These are phyloP conservation scores for Pherbina coryleti DNA, from an alignment of 2,888 invertebrate genomes.

Conservation along the genomic window DNA sequence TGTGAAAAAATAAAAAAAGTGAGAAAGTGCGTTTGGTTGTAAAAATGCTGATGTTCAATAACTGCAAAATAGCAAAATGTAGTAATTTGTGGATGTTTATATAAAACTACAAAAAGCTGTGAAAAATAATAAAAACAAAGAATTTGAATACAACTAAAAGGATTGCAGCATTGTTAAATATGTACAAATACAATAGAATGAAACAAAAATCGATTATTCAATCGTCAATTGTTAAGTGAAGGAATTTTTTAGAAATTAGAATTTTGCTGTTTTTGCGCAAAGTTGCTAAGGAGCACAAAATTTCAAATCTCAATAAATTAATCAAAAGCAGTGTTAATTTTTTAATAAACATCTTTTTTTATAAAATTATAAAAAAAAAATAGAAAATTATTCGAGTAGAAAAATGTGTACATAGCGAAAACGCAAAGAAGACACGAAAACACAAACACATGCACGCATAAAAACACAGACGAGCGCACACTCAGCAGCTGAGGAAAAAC, in stretches of 20 bases:
- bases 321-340: too few relatives aligned
- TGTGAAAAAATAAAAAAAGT: not conserved
- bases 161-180: not conserved
- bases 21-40: not conserved
- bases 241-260: not conserved
- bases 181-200: not conserved
- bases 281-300: slow-evolving; percentile 29
- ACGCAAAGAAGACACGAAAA: slow-evolving; percentile 46
- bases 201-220: slow-evolving; percentile 48
- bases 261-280: not conserved
- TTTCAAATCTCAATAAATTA: too few relatives aligned
- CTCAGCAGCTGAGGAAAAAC: slow-evolving; percentile 18
- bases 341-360: too few relatives aligned
- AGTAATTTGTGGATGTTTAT: not conserved
- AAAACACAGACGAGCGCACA: slow-evolving; percentile 18
- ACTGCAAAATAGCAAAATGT: not conserved
- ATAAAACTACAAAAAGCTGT: not conserved
- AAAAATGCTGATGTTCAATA: not conserved
- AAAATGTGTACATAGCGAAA: slow-evolving; percentile 53
- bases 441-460: slow-evolving; percentile 35
- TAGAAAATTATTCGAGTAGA: slow-evolving; percentile 36
- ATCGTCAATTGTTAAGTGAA: slow-evolving; percentile 11
- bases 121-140: not conserved
- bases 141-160: not conserved
- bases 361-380: slow-evolving; percentile 33